phyloP scores from a whole-genome alignment of 2,797 vertebrate species.

The Heteromormyrus szaboi region DNA sequence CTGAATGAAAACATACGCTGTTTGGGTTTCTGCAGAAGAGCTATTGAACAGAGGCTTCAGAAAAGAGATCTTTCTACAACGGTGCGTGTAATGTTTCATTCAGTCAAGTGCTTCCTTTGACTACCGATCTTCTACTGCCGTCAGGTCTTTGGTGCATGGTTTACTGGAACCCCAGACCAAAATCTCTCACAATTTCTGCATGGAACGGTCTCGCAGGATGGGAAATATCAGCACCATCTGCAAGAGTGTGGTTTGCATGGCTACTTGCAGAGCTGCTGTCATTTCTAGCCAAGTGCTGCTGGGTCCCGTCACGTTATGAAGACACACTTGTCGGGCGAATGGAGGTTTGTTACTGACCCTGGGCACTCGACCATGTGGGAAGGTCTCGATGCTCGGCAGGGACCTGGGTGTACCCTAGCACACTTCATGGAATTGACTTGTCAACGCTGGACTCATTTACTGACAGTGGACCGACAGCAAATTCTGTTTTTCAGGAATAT shows the following conservation, averaged over 20 bases:
- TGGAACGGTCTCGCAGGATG: not conserved
- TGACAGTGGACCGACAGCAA: not conserved
- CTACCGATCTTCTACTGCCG: not conserved
- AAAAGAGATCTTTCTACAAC: not conserved
- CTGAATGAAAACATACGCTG: not conserved
- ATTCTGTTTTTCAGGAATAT: not conserved
- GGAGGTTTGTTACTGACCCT: not conserved
- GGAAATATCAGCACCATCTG: not conserved
- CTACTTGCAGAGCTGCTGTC: not conserved
- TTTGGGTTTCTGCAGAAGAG: not conserved
- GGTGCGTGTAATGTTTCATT: not conserved
- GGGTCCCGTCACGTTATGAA: not conserved
- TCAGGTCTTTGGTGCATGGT: not conserved
- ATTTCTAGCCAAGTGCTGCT: not conserved
- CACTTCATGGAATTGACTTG: not conserved
- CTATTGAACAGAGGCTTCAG: not conserved
- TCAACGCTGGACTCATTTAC: not conserved
- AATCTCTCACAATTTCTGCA: not conserved
- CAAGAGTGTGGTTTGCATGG: not conserved
- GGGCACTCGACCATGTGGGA: not conserved
- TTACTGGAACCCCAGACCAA: not conserved
- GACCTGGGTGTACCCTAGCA: not conserved
- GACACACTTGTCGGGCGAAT: not conserved
- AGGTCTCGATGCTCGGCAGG: not conserved
- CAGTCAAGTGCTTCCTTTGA: not conserved